A percentile compares a stretch with the other conserved stretches of the same genome.
phyloP scores from a whole-genome alignment of 2,888 invertebrate species.

The Nephrotoma guestfalica region DNA sequence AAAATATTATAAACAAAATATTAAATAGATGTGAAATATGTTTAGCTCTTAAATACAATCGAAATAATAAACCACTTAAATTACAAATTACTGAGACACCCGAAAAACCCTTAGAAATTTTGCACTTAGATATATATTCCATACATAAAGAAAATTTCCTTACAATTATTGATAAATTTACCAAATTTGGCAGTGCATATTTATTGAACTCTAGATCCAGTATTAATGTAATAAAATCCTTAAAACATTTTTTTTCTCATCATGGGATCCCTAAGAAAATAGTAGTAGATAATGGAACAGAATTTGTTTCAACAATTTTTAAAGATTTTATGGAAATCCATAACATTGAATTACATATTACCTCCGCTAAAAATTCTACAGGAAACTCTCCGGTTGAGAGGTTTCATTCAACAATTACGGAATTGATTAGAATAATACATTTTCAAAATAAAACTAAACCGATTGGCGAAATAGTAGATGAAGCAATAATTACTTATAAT shows the following conservation, averaged over 20 bases:
- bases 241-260: constrained; percentile 9
- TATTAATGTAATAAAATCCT: constrained; percentile 8
- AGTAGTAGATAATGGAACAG: constrained; percentile 8
- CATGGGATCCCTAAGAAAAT: constrained; percentile 8
- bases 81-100: not conserved
- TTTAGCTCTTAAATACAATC: not conserved
- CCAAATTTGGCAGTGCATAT: constrained; percentile 9
- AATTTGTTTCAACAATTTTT: constrained; percentile 8
- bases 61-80: not conserved
- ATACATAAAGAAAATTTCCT: constrained; percentile 5
- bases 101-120: not conserved
- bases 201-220: constrained; percentile 9
- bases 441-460: constrained; percentile 8
- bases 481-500: constrained; percentile 8
- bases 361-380: constrained; percentile 9
- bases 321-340: constrained; percentile 6
- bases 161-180: constrained; percentile 9
- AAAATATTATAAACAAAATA: constrained; percentile 9
- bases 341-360: constrained; percentile 7
- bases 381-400: constrained; percentile 12
- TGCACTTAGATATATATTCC: not conserved
- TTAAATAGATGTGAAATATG: not conserved
- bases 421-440: constrained; percentile 10
- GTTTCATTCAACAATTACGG: constrained; percentile 11
- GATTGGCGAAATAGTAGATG: constrained; percentile 9